Conservation (phyloP, 2,888 invertebrate genomes). For the Tinea semifulvella region DNA sequence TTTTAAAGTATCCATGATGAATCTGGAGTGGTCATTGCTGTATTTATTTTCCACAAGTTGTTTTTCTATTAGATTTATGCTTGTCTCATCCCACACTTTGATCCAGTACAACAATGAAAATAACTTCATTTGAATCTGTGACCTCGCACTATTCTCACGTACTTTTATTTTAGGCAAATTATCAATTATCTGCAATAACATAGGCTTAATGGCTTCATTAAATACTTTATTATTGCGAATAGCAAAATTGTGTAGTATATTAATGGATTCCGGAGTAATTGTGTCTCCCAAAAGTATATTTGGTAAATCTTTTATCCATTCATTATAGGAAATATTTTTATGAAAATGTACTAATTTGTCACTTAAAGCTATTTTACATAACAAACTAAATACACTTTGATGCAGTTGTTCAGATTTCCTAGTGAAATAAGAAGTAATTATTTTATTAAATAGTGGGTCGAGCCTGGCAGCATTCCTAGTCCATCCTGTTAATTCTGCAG, state of each 20-base stretch:
- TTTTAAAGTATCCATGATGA: constrained; percentile 47
- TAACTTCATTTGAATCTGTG: constrained; percentile 55
- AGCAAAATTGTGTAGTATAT: constrained; percentile 66
- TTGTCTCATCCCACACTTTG: constrained; percentile 45
- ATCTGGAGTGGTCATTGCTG: constrained; percentile 40
- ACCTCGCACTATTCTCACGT: constrained; percentile 37
- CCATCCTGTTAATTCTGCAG: constrained; percentile 43
- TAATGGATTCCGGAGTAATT: constrained; percentile 58
- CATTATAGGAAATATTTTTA: constrained; percentile 41
- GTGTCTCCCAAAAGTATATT: constrained; percentile 60
- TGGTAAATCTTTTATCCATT: constrained; percentile 65
- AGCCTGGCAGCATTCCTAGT: constrained; percentile 37
- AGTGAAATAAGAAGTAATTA: constrained; percentile 45
- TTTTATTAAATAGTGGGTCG: constrained; percentile 42
- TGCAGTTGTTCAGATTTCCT: constrained; percentile 32
- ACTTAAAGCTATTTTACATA: constrained; percentile 54
- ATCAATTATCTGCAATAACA: constrained; percentile 48
- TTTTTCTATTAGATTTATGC: constrained; percentile 45
- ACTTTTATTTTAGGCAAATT: constrained; percentile 47
- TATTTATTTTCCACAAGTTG: constrained; percentile 43
- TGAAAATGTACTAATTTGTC: constrained; percentile 46
- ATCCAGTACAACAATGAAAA: constrained; percentile 66
- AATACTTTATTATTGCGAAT: constrained; percentile 61
- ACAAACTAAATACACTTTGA: constrained; percentile 45
- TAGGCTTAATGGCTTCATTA: constrained; percentile 48